Conservation (phyloP, 2,888 invertebrate genomes). For the Pyrrhosoma nymphula region DNA sequence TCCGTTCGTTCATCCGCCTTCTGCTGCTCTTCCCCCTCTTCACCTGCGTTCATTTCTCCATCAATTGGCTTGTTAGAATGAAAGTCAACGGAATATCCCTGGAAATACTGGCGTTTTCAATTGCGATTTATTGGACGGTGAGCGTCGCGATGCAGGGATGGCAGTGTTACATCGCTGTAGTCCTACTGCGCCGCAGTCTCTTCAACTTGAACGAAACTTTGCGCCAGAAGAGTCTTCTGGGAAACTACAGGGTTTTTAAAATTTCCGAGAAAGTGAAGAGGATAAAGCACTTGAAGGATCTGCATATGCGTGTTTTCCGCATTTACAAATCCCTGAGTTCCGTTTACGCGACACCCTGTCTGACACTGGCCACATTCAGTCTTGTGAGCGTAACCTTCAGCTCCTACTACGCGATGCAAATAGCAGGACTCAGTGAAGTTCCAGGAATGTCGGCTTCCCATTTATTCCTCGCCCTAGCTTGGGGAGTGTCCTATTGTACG, state of each 20-base stretch:
- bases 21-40: not conserved
- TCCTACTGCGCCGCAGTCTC: not conserved
- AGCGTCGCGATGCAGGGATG: not conserved
- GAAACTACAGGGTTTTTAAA: not conserved
- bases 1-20: not conserved
- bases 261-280: not conserved
- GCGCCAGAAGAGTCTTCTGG: not conserved
- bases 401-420: not conserved
- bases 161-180: not conserved
- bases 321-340: not conserved
- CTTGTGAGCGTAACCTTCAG: not conserved
- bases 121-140: not conserved
- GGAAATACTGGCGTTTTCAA: not conserved
- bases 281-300: not conserved
- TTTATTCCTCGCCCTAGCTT: not conserved
- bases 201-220: not conserved
- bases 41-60: not conserved
- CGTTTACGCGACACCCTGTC: not conserved
- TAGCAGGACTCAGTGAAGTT: not conserved
- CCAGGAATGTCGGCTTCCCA: not conserved
- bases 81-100: not conserved
- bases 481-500: not conserved
- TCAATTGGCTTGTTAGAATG: not conserved
- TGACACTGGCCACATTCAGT: not conserved
- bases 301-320: not conserved